A percentile compares a stretch with the other conserved stretches of the same genome.
These are phyloP conservation scores for Myrmophylax atrothorax DNA, from an alignment of 2,113 vertebrate genomes.

Conservation along the genomic window DNA sequence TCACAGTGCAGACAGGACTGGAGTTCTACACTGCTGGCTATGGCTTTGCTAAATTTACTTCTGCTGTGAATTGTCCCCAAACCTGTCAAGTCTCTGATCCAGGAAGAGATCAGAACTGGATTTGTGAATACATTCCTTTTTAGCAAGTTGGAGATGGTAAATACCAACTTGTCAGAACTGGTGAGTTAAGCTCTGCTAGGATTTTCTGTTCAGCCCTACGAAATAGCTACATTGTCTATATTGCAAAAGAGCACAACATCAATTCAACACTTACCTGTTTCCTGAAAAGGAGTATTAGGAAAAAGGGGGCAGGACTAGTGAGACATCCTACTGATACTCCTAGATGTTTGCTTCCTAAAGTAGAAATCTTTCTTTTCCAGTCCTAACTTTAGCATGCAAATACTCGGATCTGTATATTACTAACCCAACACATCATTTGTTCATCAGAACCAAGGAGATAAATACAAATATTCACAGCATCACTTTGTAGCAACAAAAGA, in stretches of 20 bases:
- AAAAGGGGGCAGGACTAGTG: neutral
- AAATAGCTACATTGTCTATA: neutral
- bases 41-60: neutral
- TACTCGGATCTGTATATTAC: neutral
- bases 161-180: neutral
- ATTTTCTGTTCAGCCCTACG: neutral
- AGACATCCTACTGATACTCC: neutral
- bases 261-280: neutral
- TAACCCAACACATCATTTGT: neutral
- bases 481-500: neutral
- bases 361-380: neutral
- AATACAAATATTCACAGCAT: neutral
- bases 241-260: neutral
- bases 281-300: neutral
- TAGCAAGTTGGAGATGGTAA: neutral
- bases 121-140: neutral
- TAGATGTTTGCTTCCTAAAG: neutral
- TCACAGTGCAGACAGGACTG: neutral
- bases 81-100: neutral
- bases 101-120: neutral
- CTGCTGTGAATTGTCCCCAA: neutral
- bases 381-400: neutral
- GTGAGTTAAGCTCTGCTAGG: neutral
- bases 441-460: neutral
- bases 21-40: neutral